Percentiles rank a stretch among this genome's conserved stretches.
Evolutionary conservation across 2,888 invertebrate genomes (phyloP).

Genomic region (Pegoplata infirma): DNA sequence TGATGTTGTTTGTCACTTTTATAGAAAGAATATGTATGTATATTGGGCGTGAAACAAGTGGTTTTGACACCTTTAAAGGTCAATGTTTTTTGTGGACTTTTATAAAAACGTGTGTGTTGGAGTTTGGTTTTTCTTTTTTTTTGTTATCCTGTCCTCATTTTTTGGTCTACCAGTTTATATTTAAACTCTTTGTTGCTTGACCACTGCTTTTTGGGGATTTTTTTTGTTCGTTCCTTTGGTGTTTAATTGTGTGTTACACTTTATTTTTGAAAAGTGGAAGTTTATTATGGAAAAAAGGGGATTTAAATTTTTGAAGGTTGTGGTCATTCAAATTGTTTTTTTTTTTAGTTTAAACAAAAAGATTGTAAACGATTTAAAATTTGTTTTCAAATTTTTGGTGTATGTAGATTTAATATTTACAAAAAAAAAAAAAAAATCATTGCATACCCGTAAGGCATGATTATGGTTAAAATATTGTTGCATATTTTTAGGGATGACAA

Average conservation of each 20-base stretch:
- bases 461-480: too few relatives aligned
- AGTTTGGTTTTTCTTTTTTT: not conserved
- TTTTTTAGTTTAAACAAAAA: too few relatives aligned
- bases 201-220: conserved; percentile 7
- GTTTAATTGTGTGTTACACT: not conserved
- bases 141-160: conserved; percentile 44
- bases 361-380: too few relatives aligned
- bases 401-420: too few relatives aligned
- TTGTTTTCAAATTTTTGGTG: too few relatives aligned
- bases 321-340: not conserved
- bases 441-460: too few relatives aligned
- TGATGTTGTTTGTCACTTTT: conserved; percentile 18
- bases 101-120: conserved; percentile 11
- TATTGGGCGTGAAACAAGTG: conserved; percentile 64
- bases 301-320: conserved; percentile 32
- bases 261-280: conserved; percentile 11
- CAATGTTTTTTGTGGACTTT: conserved; percentile 20
- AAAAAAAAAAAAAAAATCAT: too few relatives aligned
- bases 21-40: not conserved
- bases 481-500: too few relatives aligned
- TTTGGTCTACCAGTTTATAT: conserved; percentile 42
- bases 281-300: conserved; percentile 5
- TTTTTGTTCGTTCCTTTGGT: not conserved
- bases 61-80: conserved; percentile 66
- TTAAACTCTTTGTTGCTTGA: conserved; percentile 39